Conservation (phyloP, 2,888 invertebrate species). For the Agrotis segetum region DNA sequence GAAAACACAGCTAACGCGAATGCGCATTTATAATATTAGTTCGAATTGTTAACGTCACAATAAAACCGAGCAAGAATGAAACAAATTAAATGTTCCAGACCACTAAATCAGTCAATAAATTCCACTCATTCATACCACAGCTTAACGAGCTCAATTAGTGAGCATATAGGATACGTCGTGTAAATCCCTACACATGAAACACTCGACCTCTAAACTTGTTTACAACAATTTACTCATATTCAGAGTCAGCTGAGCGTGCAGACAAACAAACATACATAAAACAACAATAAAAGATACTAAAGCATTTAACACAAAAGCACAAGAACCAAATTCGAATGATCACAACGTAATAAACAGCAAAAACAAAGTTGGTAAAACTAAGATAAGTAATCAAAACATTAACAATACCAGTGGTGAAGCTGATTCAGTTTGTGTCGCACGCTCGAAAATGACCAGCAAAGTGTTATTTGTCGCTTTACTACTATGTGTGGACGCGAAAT, state of each 20-base stretch:
- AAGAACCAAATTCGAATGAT: slow-evolving; percentile 66
- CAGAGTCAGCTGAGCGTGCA: slow-evolving; percentile 67
- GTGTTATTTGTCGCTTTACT: slow-evolving; percentile 64
- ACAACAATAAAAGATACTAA: slow-evolving; percentile 21
- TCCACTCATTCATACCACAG: slow-evolving; percentile 37
- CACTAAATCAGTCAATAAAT: slow-evolving; percentile 31
- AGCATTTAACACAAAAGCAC: slow-evolving; percentile 52
- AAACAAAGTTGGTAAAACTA: slow-evolving; percentile 68
- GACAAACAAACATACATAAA: slow-evolving; percentile 46
- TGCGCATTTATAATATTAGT: too few relatives aligned
- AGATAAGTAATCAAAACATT: slow-evolving; percentile 78
- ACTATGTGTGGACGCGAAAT: slow-evolving; percentile 74
- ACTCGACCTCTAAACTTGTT: slow-evolving; percentile 75
- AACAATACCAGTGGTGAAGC: slow-evolving; percentile 72
- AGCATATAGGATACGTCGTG: slow-evolving; percentile 28
- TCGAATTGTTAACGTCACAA: background rate
- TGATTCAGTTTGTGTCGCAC: slow-evolving; percentile 68
- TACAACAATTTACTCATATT: slow-evolving; percentile 77
- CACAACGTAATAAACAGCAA: slow-evolving; percentile 52
- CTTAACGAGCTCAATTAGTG: slow-evolving; percentile 61
- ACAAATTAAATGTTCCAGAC: slow-evolving; percentile 37
- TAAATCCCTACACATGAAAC: slow-evolving; percentile 50
- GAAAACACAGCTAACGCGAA: too few relatives aligned
- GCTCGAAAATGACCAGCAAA: slow-evolving; percentile 66
- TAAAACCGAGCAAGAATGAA: slow-evolving; percentile 1